Percentiles rank a stretch among this genome's conserved stretches.
These are phyloP conservation scores for Ganaspis brasiliensis DNA, from an alignment of 2,888 invertebrate species.

Conservation along the genomic window DNA sequence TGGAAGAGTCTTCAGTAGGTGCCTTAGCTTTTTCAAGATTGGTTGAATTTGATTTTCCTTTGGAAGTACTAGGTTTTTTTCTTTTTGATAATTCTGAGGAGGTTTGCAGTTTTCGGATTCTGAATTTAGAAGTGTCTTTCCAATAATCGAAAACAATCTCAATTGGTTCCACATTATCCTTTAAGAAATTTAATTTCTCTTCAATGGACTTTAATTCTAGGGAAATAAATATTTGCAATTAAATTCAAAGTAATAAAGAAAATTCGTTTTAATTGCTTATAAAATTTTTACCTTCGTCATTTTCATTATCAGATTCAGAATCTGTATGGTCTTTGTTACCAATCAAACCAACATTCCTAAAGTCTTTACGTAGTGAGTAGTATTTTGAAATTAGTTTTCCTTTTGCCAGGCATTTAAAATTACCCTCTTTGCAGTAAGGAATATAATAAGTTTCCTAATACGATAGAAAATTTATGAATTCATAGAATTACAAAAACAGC, in stretches of 20 bases:
- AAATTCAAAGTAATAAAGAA: background rate
- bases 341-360: background rate
- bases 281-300: background rate
- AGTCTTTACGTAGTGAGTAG: background rate
- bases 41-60: background rate
- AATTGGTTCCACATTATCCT: slow-evolving; percentile 10
- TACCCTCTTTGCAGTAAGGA: background rate
- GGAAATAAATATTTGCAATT: slow-evolving; percentile 2
- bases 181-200: slow-evolving; percentile 32
- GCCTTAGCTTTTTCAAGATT: background rate
- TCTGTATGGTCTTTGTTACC: background rate
- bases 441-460: too few relatives aligned
- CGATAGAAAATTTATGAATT: too few relatives aligned
- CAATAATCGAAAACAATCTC: slow-evolving; percentile 28
- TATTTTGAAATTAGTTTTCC: slow-evolving; percentile 8
- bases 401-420: background rate
- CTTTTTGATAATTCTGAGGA: background rate
- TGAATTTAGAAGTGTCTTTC: slow-evolving; percentile 19
- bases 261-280: background rate
- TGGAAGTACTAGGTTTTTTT: background rate
- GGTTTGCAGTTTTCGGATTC: slow-evolving; percentile 15
- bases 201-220: background rate
- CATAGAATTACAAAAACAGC: too few relatives aligned
- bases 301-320: background rate
- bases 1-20: background rate